Evolutionary conservation across 2,888 invertebrate genomes (phyloP), one percentile per base, ranked within the genome.

Genomic region (Stegana nigrithorax): DNA sequence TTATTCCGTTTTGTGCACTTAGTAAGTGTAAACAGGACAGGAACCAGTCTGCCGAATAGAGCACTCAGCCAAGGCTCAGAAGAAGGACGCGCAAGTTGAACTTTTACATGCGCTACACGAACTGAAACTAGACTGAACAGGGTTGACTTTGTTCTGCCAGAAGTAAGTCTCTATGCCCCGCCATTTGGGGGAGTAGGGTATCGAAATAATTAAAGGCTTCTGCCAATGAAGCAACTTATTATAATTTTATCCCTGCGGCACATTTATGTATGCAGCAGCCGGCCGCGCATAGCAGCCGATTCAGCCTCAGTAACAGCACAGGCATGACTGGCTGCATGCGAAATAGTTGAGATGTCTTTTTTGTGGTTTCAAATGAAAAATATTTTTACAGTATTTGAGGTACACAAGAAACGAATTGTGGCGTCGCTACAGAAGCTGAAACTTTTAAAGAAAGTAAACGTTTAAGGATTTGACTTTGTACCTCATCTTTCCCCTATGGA

Each of bases 171-270:
- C 19, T 21, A 23, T 45, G 21, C 10, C 23, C 50, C 56, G 58
- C 10, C 29, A 23, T 19, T 47, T n/a, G 32, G 8, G 53, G 39
- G 51, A 42, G 67, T 62, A 67, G 59, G 67, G 67, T 62, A 63
- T 58, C 42, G 63, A 59, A 64, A 67, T 74, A 71, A 71, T 72
- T 71, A 71, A 71, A 78, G 67, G 65, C 66, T 74, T 73, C 75
- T 78, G 78, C 76, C 82, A 79, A 78, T 80, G 75, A 72, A 79
- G 73, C 71, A 76, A 78, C 78, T 80, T 80, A 81, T 82, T 79
- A 78, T 81, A 79, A 82, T 79, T 75, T 76, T 73, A 78, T 72
- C 66, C 73, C 69, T 73, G 67, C 72, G 74, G 75, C 75, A 69
- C 73, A 79, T 77, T 78, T 71, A 74, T 67, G 69, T 67, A 67